Conservation (phyloP, 37 sponge, comb jelly and placozoan genomes). For the Axinella damicornis region DNA sequence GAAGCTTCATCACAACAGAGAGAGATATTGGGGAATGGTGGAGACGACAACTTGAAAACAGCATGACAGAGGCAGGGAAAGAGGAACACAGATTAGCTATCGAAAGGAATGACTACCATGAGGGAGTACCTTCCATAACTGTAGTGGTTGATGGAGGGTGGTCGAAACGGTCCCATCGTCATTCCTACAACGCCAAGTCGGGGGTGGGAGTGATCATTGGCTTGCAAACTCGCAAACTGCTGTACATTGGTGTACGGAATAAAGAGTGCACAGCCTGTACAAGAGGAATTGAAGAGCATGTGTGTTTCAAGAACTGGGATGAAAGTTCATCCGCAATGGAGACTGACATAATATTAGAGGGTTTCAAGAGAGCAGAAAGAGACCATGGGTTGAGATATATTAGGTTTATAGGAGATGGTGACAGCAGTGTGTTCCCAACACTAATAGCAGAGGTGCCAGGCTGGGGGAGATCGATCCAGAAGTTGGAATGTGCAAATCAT, state of each 20-base stretch:
- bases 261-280: conserved; percentile 55
- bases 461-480: conserved; percentile 40
- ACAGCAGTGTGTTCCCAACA: conserved; percentile 30
- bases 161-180: conserved; percentile 32
- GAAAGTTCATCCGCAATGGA: conserved; percentile 42
- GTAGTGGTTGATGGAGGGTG: conserved; percentile 63
- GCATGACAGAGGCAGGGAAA: conserved; percentile 18
- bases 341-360: conserved; percentile 43
- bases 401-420: conserved; percentile 50
- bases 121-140: conserved; percentile 44
- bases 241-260: conserved; percentile 46
- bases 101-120: conserved; percentile 13
- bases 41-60: conserved; percentile 1
- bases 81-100: conserved; percentile 11
- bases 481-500: conserved; percentile 62
- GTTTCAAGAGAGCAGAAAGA: conserved; percentile 22
- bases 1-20: conserved; percentile 34
- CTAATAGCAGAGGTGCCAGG: conserved; percentile 28
- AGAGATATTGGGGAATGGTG: conserved; percentile 14
- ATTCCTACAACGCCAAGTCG: conserved; percentile 54
- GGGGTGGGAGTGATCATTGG: conserved; percentile 62
- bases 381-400: conserved; percentile 38
- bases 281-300: neutral
- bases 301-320: conserved; percentile 41
- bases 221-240: conserved; percentile 36